Conservation (phyloP, 2,888 invertebrate species). For the Eledona agricola region DNA sequence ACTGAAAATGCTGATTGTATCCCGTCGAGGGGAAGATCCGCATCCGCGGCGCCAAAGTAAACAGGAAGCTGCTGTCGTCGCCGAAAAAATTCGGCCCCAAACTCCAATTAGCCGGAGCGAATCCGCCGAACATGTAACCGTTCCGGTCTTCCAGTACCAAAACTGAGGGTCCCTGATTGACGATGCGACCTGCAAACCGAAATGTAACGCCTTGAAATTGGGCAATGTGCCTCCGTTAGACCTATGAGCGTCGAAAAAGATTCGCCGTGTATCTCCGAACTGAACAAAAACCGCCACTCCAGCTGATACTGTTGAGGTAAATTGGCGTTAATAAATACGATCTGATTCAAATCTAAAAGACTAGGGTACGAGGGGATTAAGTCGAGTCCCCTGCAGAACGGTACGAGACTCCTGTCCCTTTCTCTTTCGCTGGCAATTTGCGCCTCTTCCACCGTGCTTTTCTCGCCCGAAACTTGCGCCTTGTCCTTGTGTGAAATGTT, state of each 20-base stretch:
- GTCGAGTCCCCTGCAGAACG: conserved; percentile 70
- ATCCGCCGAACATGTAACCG: conserved; percentile 90
- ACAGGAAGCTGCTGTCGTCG: conserved; percentile 81
- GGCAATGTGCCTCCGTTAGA: conserved; percentile 45
- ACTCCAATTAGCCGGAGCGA: conserved; percentile 81
- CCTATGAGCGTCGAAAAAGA: conserved; percentile 85
- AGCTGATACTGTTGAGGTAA: conserved; percentile 78
- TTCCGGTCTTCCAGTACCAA: conserved; percentile 83
- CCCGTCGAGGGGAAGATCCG: conserved; percentile 79
- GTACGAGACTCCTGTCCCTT: conserved; percentile 64
- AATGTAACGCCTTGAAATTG: conserved; percentile 13
- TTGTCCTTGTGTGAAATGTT: conserved; percentile 65
- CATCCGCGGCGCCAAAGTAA: conserved; percentile 83
- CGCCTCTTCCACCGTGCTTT: conserved; percentile 45
- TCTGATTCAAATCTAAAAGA: conserved; percentile 77
- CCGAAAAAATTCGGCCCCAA: conserved; percentile 81
- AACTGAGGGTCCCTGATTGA: conserved; percentile 83
- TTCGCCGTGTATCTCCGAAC: conserved; percentile 87
- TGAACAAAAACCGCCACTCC: conserved; percentile 89
- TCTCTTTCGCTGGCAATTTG: conserved; percentile 54
- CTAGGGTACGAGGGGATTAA: conserved; percentile 81
- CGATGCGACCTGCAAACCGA: conserved; percentile 69
- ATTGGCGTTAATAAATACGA: conserved; percentile 82
- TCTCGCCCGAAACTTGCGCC: conserved; percentile 28
- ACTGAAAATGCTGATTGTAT: conserved; percentile 91